These are phyloP conservation scores for Sussaba pulchella DNA, from an alignment of 2,888 invertebrate genomes.

Conservation along the genomic window DNA sequence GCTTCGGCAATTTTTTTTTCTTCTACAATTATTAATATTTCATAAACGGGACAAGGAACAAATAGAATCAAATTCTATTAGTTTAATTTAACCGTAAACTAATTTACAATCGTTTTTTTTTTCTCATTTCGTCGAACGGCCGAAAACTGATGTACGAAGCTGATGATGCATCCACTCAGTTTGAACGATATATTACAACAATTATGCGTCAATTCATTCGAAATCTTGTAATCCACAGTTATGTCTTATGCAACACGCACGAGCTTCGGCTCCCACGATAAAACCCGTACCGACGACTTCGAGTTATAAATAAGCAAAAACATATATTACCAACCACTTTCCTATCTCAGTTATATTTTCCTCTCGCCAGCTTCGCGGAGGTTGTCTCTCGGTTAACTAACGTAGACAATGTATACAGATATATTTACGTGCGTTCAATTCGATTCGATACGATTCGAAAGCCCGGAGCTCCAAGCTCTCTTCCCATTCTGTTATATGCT, in stretches of 20 bases:
- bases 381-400: neutral
- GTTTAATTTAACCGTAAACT: too few species aligned
- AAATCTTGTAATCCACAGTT: neutral
- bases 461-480: slow-evolving; percentile 32
- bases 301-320: slow-evolving; percentile 21
- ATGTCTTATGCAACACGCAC: slow-evolving; percentile 1
- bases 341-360: slow-evolving; percentile 38
- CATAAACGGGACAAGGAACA: neutral
- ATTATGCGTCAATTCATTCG: neutral
- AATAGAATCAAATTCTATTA: too few species aligned
- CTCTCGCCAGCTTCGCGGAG: neutral
- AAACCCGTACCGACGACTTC: slow-evolving; percentile 1
- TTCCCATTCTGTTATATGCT: slow-evolving; percentile 32
- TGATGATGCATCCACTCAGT: too few species aligned
- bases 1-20: too few species aligned
- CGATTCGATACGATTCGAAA: slow-evolving; percentile 59
- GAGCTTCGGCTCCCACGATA: slow-evolving; percentile 46
- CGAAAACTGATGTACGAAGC: too few species aligned
- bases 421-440: slow-evolving; percentile 36
- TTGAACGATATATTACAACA: too few species aligned
- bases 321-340: slow-evolving; percentile 54
- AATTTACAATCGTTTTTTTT: too few species aligned
- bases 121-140: too few species aligned
- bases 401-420: neutral
- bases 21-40: neutral